These are phyloP conservation scores for Apeira syringaria DNA, from an alignment of 2,888 invertebrate genomes.

Conservation along the genomic window DNA sequence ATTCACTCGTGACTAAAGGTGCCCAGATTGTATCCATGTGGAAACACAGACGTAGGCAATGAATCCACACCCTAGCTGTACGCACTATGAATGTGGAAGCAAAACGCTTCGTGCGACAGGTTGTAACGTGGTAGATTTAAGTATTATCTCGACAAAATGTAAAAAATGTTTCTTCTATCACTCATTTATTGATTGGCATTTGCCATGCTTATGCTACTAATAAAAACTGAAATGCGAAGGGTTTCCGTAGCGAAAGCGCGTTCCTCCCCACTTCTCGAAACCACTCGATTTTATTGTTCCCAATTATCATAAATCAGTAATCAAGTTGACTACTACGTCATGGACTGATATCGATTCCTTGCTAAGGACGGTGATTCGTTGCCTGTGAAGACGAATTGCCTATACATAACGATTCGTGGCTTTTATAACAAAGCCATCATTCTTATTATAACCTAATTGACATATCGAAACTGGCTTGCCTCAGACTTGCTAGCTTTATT, in stretches of 20 bases:
- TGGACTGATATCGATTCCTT: conserved; percentile 42
- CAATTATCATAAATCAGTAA: conserved; percentile 55
- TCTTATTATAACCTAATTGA: no score
- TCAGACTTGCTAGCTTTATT: no score
- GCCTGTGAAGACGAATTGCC: conserved; percentile 29
- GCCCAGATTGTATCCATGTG: no score
- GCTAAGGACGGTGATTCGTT: conserved; percentile 32
- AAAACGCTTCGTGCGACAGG: no score
- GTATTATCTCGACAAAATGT: conserved; percentile 1
- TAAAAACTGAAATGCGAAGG: conserved; percentile 32
- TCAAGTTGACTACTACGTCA: conserved; percentile 45
- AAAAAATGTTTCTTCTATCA: conserved; percentile 21
- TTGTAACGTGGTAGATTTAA: no score
- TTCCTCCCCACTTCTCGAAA: conserved; percentile 27
- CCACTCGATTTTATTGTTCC: conserved; percentile 46
- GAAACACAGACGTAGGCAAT: no score
- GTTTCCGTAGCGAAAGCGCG: conserved; percentile 28
- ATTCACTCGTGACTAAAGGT: no score
- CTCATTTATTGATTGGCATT: conserved; percentile 26
- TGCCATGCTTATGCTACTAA: conserved; percentile 28
- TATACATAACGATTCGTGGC: conserved; percentile 1
- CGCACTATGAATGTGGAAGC: no score
- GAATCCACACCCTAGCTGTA: no score
- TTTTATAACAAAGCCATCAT: no score
- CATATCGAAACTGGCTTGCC: no score